Base-by-base conservation (phyloP, 2,113 vertebrate species). In the Cavia porcellus region DNA sequence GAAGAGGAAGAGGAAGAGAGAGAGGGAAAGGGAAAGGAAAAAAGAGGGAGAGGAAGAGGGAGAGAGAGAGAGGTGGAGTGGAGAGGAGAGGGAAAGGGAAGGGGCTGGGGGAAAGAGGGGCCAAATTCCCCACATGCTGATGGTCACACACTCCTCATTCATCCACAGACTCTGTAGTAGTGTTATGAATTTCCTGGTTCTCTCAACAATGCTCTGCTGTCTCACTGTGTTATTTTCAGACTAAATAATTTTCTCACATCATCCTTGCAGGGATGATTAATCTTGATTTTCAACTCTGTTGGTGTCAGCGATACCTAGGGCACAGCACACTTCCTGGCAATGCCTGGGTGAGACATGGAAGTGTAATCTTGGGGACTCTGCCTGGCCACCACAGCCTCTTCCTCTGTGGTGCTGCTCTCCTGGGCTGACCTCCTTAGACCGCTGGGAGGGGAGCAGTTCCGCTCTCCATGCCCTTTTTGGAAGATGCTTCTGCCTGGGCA, bases 111-210 rank as follows among this genome's bases (percentile, higher is more conserved):
- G 9, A 35, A 35, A 35, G 24, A 45, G 13, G 25, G 25, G 25
- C 9, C 15, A n/a, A 55, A 75, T 5, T 32, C 22, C 10, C 12
- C 0, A 68, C 4, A n/a, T 6, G 14, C 42, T 83, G n/a, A 30
- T 7, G 4, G 24, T 3, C 19, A 20, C 2, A 9, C 12, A 12
- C 10, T 3, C 28, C 4, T 3, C 19, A 35, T 28, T 32, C 12
- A 77, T 3, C 62, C 47, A 42, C 7, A 59, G 7, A 7, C 7
- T 9, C 0, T n/a, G 25, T 22, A n/a, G 42, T 1, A 7, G 57
- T 35, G 30, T 42, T 17, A 32, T 7, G 2, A 7, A 52, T 32
- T 38, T 11, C 50, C 24, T 50, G 13, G 45, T 64, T 85, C 45
- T 89, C 64, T 28, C 19, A 22, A 52, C 9, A 24, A 24, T 3